Conservation (phyloP, 1,140 invertebrate genomes). For the Megalonaias nervosa region DNA sequence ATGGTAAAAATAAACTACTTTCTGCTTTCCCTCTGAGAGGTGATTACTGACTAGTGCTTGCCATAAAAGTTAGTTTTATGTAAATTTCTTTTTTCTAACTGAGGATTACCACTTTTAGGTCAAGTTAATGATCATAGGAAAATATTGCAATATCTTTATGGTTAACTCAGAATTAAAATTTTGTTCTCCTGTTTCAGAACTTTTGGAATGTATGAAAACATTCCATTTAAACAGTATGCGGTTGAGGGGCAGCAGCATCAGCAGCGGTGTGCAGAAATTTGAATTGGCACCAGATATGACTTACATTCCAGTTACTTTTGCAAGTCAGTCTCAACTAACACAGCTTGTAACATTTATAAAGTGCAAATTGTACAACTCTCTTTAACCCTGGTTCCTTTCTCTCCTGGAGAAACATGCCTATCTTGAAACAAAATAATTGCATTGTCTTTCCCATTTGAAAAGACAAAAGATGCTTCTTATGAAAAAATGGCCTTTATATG, state of each 20-base stretch:
- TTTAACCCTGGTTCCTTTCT: not conserved
- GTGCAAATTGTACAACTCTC: not conserved
- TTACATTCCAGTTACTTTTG: slow-evolving; percentile 6
- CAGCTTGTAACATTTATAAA: slow-evolving; percentile 1
- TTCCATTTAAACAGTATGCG: slow-evolving; percentile 48
- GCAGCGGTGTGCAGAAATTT: slow-evolving; percentile 9
- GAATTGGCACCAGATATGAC: not conserved
- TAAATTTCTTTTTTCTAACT: not conserved
- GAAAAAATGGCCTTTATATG: too few species aligned
- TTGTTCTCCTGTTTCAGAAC: slow-evolving; percentile 31
- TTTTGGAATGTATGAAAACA: slow-evolving; percentile 48
- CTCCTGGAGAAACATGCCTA: not conserved
- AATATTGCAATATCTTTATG: not conserved
- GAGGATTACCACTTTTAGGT: not conserved
- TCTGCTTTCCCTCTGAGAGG: too few species aligned
- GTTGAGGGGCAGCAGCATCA: slow-evolving; percentile 23
- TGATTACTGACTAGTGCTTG: not conserved
- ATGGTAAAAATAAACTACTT: too few species aligned
- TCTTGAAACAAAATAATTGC: not conserved
- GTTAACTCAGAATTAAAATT: not conserved
- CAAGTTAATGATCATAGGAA: not conserved
- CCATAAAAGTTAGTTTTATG: not conserved
- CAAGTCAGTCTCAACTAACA: not conserved
- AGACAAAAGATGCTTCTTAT: too few species aligned
- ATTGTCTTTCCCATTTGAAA: too few species aligned